Evolutionary conservation across 2,797 vertebrate genomes (phyloP).

Genomic region (Eidolon dupreanum): DNA sequence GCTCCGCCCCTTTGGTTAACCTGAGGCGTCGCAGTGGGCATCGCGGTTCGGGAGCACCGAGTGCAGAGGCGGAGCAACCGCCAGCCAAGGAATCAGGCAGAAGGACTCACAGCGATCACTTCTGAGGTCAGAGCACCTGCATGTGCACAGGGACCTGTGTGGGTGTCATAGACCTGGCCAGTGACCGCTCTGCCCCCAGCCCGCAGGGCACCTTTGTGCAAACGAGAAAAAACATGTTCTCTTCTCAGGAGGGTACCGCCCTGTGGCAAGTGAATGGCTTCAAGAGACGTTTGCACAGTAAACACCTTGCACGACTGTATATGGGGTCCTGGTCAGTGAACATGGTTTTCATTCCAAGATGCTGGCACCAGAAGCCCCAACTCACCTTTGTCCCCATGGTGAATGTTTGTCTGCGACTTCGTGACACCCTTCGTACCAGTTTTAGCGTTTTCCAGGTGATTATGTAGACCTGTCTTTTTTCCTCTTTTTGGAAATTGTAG

Average conservation of each 20-base stretch:
- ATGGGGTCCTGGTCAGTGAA: neutral
- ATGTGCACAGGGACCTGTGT: neutral
- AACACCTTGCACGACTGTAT: rapidly evolving
- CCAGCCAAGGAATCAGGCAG: constrained; percentile 59
- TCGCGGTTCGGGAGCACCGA: constrained; percentile 63
- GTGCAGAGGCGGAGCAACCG: constrained; percentile 65
- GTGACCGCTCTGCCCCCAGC: too few species aligned
- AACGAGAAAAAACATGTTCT: neutral
- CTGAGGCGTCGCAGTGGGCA: constrained; percentile 62
- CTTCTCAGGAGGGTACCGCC: neutral
- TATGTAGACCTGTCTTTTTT: neutral
- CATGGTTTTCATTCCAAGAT: neutral
- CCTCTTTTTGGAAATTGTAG: neutral
- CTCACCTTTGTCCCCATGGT: rapidly evolving
- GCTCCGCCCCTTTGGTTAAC: constrained; percentile 66
- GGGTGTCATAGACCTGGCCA: rapidly evolving
- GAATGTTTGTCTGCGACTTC: too few species aligned
- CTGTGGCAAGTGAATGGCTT: neutral
- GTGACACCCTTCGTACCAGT: neutral
- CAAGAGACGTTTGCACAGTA: neutral
- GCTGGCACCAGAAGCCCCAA: neutral
- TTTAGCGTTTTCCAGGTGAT: neutral
- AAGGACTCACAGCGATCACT: neutral
- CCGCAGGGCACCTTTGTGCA: rapidly evolving
- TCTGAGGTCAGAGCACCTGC: constrained; percentile 26